Percentiles rank a stretch among this genome's conserved stretches.
These are phyloP conservation scores for Actenoides lindsayi DNA, from an alignment of 2,113 vertebrate genomes.

Conservation along the genomic window DNA sequence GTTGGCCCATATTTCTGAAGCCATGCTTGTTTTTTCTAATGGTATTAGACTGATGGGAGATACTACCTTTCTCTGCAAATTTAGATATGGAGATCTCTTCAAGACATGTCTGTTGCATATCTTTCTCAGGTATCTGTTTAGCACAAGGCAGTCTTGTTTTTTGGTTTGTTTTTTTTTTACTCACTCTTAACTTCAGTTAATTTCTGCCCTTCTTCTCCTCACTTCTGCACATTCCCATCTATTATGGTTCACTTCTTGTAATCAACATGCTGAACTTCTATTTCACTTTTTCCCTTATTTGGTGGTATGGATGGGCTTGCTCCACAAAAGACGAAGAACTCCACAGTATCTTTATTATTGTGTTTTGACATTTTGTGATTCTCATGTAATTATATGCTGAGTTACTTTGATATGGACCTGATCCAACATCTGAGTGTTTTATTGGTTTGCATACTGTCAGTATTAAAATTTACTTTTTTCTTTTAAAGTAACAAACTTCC, in stretches of 20 bases:
- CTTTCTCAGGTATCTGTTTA: not conserved
- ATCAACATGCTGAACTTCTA: not conserved
- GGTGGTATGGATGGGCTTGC: not conserved
- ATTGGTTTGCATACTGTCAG: not conserved
- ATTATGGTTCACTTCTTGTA: not conserved
- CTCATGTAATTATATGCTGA: slow-evolving; percentile 6
- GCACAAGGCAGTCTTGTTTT: not conserved
- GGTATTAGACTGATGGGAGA: not conserved
- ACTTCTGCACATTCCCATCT: not conserved
- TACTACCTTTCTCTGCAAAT: not conserved
- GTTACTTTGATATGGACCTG: slow-evolving; percentile 20
- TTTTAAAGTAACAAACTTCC: not conserved
- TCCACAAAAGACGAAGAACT: not conserved
- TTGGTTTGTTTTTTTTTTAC: not conserved
- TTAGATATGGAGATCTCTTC: not conserved
- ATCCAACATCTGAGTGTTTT: slow-evolving; percentile 11
- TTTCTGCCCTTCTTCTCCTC: not conserved
- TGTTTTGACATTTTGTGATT: slow-evolving; percentile 25
- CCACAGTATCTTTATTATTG: not conserved
- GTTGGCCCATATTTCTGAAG: not conserved
- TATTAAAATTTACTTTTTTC: not conserved
- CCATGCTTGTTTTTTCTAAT: not conserved
- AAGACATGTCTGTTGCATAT: not conserved
- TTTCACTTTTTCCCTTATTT: slow-evolving; percentile 28
- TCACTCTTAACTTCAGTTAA: not conserved